Evolutionary conservation across 2,113 vertebrate species (phyloP).

Genomic region (Mustela lutreola): DNA sequence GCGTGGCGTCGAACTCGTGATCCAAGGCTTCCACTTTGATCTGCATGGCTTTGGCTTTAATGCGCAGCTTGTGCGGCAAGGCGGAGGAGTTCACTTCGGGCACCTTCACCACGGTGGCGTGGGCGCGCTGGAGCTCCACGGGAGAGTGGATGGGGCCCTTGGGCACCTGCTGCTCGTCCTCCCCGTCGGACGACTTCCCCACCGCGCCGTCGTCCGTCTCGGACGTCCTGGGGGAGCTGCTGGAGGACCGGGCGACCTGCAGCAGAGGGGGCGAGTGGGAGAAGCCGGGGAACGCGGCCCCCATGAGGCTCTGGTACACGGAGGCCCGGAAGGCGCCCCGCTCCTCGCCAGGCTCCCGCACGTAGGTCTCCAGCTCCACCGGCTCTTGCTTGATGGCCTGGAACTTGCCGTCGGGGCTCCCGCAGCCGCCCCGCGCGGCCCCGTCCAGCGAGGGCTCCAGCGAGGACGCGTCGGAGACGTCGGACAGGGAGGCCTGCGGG

Average conservation of each 20-base stretch:
- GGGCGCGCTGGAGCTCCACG: conserved; percentile 90
- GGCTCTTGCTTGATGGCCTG: conserved; percentile 94
- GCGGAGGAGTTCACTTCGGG: conserved; percentile 93
- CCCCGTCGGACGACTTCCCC: conserved; percentile 95
- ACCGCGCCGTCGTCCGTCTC: conserved; percentile 92
- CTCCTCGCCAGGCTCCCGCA: conserved; percentile 88
- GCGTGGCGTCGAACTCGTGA: conserved; percentile 91
- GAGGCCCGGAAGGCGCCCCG: conserved; percentile 89
- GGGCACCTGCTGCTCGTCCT: conserved; percentile 98
- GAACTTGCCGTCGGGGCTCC: conserved; percentile 87
- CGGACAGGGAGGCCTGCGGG: conserved; percentile 91
- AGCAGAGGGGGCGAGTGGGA: conserved; percentile 92
- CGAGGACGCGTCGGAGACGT: conserved; percentile 88
- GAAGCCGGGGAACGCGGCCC: conserved; percentile 88
- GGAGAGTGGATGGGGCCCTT: conserved; percentile 92
- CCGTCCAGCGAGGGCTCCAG: conserved; percentile 86
- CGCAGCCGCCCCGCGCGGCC: conserved; percentile 85
- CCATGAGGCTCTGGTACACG: conserved; percentile 91
- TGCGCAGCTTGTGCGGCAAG: conserved; percentile 97
- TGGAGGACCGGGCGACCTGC: conserved; percentile 92
- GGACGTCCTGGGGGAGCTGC: conserved; percentile 95
- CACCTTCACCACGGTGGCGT: conserved; percentile 92
- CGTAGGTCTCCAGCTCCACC: conserved; percentile 87
- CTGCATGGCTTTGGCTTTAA: conserved; percentile 95
- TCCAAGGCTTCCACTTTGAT: conserved; percentile 96